Percentiles rank a stretch among this genome's conserved stretches.
phyloP scores from a whole-genome alignment of 35 echinoderm and acorn worm species.

The Ophiothrix spiculata region DNA sequence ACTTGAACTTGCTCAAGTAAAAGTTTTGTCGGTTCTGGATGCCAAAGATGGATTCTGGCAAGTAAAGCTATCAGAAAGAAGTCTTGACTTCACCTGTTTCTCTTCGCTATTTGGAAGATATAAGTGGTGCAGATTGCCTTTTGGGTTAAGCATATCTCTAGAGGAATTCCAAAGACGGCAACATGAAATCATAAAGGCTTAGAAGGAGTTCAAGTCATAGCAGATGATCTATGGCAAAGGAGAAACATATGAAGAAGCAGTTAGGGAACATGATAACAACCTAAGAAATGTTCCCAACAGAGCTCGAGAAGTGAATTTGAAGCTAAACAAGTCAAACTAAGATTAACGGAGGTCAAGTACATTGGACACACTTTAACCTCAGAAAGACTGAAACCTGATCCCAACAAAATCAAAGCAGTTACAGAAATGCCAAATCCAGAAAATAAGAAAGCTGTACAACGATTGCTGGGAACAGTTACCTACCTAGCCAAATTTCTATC shows the following conservation, averaged over 20 bases:
- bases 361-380: slow-evolving; percentile 66
- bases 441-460: slow-evolving; percentile 37
- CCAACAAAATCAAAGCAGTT: slow-evolving; percentile 56
- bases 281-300: slow-evolving; percentile 41
- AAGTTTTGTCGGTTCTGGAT: no score
- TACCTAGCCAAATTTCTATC: slow-evolving; percentile 53
- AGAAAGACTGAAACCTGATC: slow-evolving; percentile 52
- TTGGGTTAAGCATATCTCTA: no score
- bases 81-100: no score
- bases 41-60: no score
- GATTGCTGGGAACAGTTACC: slow-evolving; percentile 64
- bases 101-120: no score
- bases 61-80: no score
- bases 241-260: slow-evolving; percentile 47
- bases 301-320: slow-evolving; percentile 53
- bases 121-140: no score
- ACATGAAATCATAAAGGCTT: no score
- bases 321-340: slow-evolving; percentile 57
- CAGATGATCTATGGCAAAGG: slow-evolving; percentile 67
- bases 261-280: slow-evolving; percentile 57
- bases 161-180: no score
- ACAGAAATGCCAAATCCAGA: slow-evolving; percentile 34
- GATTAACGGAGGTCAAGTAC: slow-evolving; percentile 36
- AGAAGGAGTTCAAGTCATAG: no score
- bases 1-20: no score